Base-by-base conservation (phyloP, 2,888 invertebrate genomes). In the Oscheius onirici region DNA sequence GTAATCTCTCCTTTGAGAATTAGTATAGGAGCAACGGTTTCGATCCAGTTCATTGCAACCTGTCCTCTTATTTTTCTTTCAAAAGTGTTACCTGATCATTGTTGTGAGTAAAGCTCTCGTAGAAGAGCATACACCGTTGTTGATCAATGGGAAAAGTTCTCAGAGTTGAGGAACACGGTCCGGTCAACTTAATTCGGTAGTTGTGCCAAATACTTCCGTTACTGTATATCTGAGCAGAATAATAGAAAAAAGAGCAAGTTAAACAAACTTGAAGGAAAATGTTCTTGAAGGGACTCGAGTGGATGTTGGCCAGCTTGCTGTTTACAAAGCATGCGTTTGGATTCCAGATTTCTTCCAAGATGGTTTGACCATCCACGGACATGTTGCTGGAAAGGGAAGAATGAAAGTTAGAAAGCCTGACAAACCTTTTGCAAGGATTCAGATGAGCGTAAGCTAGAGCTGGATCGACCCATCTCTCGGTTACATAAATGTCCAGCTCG, bases 171-270 rank as follows among this genome's bases (percentile, higher is more conserved):
- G 77, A 78, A 49, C 78, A 79, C 2, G 79, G 77, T n/a, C 79
- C 79, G 0, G 77, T 77, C 55, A 80, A 52, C 41, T 78, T 79
- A 60, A 78, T 77, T 69, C 87, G 75, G 52, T 87, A 87, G 67
- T 87, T 87, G 75, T 86, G 84, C 86, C 87, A 87, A 10, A 87
- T 87, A 20, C 82, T 85, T 1, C 87, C 87, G 58, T 87, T 87
- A 20, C 81, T 76, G 71, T 77, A 86, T 69, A 86, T 75, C 75
- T 84, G 81, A 57, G 6, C 40, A 52, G 22, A 6, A 6, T 40
- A 22, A 60, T 22, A 34, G 46, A 34, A 34, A 2, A n/a, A 17
- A 26, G n/a, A 22, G 13, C 11, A 26, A n/a, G 8, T 6, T 11
- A 17, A 3, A 52, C 46, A 1, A 28, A 72, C 58, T 52, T 86